Evolutionary conservation across 2,888 invertebrate genomes (phyloP), one percentile per base, ranked within the genome.

Genomic region (Diabrotica balteata): DNA sequence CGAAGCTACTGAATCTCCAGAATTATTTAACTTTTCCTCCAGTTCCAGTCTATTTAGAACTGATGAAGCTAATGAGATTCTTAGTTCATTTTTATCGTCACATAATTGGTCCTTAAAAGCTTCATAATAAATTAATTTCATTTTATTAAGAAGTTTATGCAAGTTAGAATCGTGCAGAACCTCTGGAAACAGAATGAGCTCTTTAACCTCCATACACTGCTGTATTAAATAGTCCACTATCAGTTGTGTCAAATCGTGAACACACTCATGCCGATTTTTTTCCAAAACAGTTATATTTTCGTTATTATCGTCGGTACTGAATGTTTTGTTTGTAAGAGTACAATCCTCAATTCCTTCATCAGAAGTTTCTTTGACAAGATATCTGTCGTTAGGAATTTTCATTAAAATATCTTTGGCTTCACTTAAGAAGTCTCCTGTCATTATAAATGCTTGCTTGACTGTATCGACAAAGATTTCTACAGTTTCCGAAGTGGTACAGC

Each of bases 161-260:
- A 80, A 69, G 64, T 79, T 79, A 7, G 72, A 68, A 74, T 83
- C 82, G 57, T 79, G 73, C 7, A 76, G 50, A 7, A 83, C 63
- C 74, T 83, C 83, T 0, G 83, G 82, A 68, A 83, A 82, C 42
- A 83, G 58, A n/a, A 83, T 70, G 9, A 81, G 60, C 59, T 83
- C 82, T 44, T 74, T 78, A 11, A 78, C 63, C 72, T 82, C 80
- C 63, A 80, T 79, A 59, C 81, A 80, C 65, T 82, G 80, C 50
- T 80, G 74, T 7, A 76, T 66, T 54, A 83, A 72, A 77, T 80
- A 82, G 32, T 81, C 79, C 47, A 75, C 74, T 51, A 83, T 75
- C 17, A 77, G 60, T 51, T 76, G 73, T 1, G 77, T 74, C 32
- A 82, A 63, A 68, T 77, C 72, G 6, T 71, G 49, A 11, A 78